Base-by-base conservation (phyloP, 2,888 invertebrate genomes). In the Sisyra nigra region DNA sequence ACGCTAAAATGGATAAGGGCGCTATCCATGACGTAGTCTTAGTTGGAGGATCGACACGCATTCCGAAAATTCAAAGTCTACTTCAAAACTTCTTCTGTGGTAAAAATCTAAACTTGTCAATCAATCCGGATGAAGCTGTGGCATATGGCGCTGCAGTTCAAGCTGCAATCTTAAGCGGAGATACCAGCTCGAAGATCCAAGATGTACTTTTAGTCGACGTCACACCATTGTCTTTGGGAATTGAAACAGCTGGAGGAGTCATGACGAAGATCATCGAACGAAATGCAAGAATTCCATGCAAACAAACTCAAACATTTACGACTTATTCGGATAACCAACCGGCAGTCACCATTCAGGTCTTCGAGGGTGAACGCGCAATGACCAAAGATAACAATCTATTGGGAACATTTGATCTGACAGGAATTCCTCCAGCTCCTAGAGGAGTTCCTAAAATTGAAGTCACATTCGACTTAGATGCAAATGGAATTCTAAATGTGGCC, bases 241-340 rank as follows among this genome's bases (percentile, higher is more conserved):
- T 82, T 46, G 86, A 87, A 59, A 82, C 81, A 0, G 81, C 81
- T 14, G 82, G 81, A 11, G 81, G 84, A n/a, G 80, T 84, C 2
- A 83, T 85, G 83, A 64, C 68, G 13, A 72, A 71, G 49, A 66
- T 75, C 45, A 65, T 75, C 47, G 70, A 74, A 53, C 58, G 74
- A 51, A 72, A 72, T 51, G 59, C 68, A 4, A 57, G 67, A 32
- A 71, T 72, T 47, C 72, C 71, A 2, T 68, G 67, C 59, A 71
- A 70, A 50, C 69, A 71, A 49, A 55, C 65, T 3, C 69, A 71
- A 50, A 67, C 63, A 5, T 80, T 79, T 62, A 76, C 76, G 6
- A 80, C 79, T 1, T 77, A 76, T 55, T 55, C 75, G 7, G 79
- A 80, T 58, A 77, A 79, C 55, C 79, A 80, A 54, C 67, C 72